Evolutionary conservation across 2,113 vertebrate species (phyloP), one percentile per base, ranked within the genome.

Genomic region (Carollia perspicillata): DNA sequence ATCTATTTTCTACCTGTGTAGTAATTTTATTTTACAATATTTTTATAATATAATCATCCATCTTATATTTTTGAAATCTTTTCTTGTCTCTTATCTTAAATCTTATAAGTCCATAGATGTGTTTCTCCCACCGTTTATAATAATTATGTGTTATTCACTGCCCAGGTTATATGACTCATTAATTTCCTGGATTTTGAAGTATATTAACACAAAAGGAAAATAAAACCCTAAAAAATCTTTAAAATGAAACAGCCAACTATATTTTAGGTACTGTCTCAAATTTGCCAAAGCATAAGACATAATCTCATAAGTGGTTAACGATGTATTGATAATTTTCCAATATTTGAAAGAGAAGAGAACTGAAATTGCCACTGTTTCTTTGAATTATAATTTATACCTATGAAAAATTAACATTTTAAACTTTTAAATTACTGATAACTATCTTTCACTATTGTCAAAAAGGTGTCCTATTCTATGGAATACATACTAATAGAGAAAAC

Each of bases 41-140:
- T 94, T 92, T 74, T 53, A 26, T n/a, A 28, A 80, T 42, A 65
- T 44, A 49, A 80, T 51, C 28, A 92, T 14, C 26, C 44, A 51
- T 44, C 23, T 77, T 63, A 14, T 72, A 63, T 74, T 86, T 97
- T 79, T 91, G 20, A 96, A 94, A 78, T 8, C 13, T 51, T 74
- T 69, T 1, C 0, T 75, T 65, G 16, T 93, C 75, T 91, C 80
- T 68, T 65, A 55, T 1, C 0, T 75, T 65, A 12, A 92, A 69
- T 91, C 80, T 68, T 20, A 26, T 79, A 88, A 88, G 77, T 90
- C 11, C 14, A 40, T 80, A 51, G 22, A 14, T 89, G 0, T 72
- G 71, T 92, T 42, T 93, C 30, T 89, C 23, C 30, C 84, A 85
- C 83, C 40, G 8, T 10, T 71, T 88, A 0, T 84, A 84, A 65